These are phyloP conservation scores for Salminus brasiliensis DNA, from an alignment of 2,113 vertebrate genomes.

Conservation along the genomic window DNA sequence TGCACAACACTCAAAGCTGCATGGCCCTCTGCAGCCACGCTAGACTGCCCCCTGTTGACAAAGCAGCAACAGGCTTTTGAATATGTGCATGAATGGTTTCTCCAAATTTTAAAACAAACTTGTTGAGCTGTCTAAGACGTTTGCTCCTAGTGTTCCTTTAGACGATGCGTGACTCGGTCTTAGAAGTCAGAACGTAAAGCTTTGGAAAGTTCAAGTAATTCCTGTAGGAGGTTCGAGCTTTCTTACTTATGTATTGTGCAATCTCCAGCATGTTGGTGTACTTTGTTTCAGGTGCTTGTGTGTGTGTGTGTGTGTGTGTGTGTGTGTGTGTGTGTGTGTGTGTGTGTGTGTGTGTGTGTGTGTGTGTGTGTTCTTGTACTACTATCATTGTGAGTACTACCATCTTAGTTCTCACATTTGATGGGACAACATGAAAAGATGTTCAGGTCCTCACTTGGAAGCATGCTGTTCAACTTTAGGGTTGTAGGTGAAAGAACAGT, in stretches of 20 bases:
- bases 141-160: neutral
- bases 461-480: too few species aligned
- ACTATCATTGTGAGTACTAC: too few species aligned
- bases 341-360: too few species aligned
- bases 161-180: neutral
- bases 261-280: constrained; percentile 37
- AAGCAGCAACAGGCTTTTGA: neutral
- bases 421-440: too few species aligned
- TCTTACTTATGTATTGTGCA: neutral
- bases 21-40: neutral
- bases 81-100: neutral
- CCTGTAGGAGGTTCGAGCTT: neutral
- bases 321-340: constrained; percentile 71
- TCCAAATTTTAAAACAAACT: neutral
- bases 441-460: too few species aligned
- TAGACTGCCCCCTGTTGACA: constrained; percentile 12
- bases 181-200: neutral
- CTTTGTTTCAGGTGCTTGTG: constrained; percentile 55
- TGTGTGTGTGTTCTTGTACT: too few species aligned
- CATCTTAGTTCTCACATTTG: too few species aligned
- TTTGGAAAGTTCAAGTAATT: neutral
- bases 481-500: too few species aligned
- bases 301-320: constrained; percentile 54
- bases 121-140: neutral
- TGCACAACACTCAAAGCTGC: neutral